A percentile compares a stretch with the other conserved stretches of the same genome.
Evolutionary conservation across 2,888 invertebrate species (phyloP).

Genomic region (Drosophila falleni): DNA sequence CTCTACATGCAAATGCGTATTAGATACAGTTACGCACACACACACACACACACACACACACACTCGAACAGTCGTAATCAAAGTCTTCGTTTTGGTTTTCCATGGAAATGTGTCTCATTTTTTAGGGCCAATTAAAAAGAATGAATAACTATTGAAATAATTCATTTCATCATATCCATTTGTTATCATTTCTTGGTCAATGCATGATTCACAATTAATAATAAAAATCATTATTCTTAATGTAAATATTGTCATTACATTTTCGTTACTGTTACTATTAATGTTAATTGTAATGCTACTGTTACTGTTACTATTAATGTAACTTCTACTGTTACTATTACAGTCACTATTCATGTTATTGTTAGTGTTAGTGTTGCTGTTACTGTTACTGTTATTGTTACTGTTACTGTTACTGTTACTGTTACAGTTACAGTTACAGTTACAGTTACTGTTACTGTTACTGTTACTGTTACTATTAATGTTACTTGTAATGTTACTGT

Average conservation of each 20-base stretch:
- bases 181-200: conserved; percentile 7
- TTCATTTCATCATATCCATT: conserved; percentile 48
- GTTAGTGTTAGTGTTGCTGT: too few relatives aligned
- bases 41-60: conserved; percentile 11
- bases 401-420: too few relatives aligned
- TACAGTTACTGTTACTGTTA: too few relatives aligned
- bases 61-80: conserved; percentile 13
- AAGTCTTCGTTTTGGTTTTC: conserved; percentile 17
- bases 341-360: too few relatives aligned
- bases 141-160: conserved; percentile 2
- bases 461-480: too few relatives aligned
- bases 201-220: conserved; percentile 9
- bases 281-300: background rate
- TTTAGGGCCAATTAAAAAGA: conserved; percentile 20
- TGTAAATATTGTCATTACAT: too few relatives aligned
- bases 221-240: conserved; percentile 2
- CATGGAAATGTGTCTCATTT: conserved; percentile 15
- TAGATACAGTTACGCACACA: conserved; percentile 39
- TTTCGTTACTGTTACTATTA: too few relatives aligned
- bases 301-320: background rate
- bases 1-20: conserved; percentile 48
- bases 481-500: too few relatives aligned
- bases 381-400: too few relatives aligned
- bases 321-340: too few relatives aligned
- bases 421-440: too few relatives aligned